Conservation (phyloP, 2,797 vertebrate species). For the Neosilurus hyrtlii region DNA sequence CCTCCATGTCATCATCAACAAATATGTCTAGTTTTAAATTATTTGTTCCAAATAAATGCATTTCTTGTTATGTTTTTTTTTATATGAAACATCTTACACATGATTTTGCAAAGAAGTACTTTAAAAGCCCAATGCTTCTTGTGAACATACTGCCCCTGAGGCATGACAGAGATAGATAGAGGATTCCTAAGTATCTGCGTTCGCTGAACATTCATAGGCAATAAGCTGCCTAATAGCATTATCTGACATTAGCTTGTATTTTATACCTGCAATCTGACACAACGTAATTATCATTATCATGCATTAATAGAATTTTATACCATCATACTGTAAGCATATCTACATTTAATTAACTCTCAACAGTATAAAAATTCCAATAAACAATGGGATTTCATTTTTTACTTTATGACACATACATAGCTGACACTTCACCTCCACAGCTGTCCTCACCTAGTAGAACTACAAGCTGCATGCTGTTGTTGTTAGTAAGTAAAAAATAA, state of each 20-base stretch:
- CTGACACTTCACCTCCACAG: neutral
- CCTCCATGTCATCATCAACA: neutral
- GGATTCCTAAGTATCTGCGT: neutral
- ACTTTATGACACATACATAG: neutral
- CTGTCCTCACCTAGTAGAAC: neutral
- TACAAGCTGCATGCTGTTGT: neutral
- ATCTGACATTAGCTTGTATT: neutral
- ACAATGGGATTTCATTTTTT: neutral
- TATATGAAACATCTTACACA: neutral
- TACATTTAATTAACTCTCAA: neutral
- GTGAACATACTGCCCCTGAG: too few species aligned
- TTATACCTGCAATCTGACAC: neutral
- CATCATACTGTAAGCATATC: neutral
- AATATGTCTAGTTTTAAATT: neutral
- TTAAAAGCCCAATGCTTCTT: neutral
- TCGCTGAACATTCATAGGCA: neutral
- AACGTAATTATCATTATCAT: neutral
- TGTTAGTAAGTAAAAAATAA: neutral
- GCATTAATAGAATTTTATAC: neutral
- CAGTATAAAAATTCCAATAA: neutral
- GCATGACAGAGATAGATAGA: neutral
- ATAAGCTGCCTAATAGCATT: neutral
- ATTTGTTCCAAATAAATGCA: slow-evolving; percentile 2
- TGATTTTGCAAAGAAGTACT: neutral
- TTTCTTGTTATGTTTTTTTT: neutral